Conservation (phyloP, 2,888 invertebrate species). For the Lapara coniferarum region DNA sequence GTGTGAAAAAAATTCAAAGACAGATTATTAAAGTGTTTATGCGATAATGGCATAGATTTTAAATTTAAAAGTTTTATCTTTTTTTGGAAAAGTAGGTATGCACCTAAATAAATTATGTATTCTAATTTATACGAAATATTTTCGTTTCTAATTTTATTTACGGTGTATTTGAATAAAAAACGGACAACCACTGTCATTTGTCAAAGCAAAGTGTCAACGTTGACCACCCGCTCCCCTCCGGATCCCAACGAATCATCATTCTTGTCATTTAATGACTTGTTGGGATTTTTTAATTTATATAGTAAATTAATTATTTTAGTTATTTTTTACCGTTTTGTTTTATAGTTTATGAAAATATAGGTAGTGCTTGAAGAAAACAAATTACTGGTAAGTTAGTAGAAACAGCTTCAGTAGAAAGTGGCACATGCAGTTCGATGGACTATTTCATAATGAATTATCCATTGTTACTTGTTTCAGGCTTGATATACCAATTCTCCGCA, state of each 20-base stretch:
- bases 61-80: too few species aligned
- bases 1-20: too few species aligned
- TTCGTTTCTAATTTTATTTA: not conserved
- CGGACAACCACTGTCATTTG: not conserved
- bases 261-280: conserved; percentile 64
- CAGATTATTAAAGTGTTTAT: too few species aligned
- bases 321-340: conserved; percentile 58
- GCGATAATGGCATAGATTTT: too few species aligned
- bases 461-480: conserved; percentile 55
- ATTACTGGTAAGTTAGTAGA: conserved; percentile 49
- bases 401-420: conserved; percentile 43
- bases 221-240: conserved; percentile 34
- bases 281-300: conserved; percentile 65
- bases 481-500: conserved; percentile 41
- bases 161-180: not conserved
- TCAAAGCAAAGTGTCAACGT: conserved; percentile 36
- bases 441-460: conserved; percentile 45
- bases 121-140: not conserved
- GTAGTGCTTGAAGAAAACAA: conserved; percentile 38
- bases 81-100: too few species aligned
- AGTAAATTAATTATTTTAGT: conserved; percentile 68
- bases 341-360: conserved; percentile 52
- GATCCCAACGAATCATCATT: conserved; percentile 60
- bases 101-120: too few species aligned
- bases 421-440: conserved; percentile 58